Evolutionary conservation across 2,888 invertebrate species (phyloP).

Genomic region (Itoplectis maculator): DNA sequence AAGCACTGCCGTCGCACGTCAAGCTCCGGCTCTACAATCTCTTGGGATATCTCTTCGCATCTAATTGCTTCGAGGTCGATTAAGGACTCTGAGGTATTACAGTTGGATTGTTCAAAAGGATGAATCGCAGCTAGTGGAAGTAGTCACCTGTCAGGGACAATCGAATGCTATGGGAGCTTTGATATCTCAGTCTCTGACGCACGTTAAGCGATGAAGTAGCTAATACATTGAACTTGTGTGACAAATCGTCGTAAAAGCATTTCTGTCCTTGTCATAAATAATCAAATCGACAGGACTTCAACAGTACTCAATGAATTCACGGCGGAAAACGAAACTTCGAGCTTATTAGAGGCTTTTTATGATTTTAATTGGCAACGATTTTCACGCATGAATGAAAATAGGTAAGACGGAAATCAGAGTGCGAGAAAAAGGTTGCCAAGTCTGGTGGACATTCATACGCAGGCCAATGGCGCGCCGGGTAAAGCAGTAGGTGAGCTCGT

Average conservation of each 20-base stretch:
- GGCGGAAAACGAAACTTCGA: neutral
- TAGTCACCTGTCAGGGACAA: conserved; percentile 2
- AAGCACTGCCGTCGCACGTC: conserved; percentile 24
- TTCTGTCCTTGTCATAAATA: too few species aligned
- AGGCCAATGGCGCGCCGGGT: conserved; percentile 2
- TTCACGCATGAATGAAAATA: neutral
- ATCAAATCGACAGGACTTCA: too few species aligned
- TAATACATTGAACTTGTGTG: neutral
- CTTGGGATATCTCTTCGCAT: conserved; percentile 26
- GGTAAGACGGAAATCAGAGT: neutral
- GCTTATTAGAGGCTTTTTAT: neutral
- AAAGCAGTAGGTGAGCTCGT: conserved; percentile 28
- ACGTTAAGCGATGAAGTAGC: neutral
- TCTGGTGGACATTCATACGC: conserved; percentile 17
- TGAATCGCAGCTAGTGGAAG: neutral
- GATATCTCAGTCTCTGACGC: neutral
- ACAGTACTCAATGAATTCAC: neutral
- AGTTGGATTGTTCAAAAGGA: neutral
- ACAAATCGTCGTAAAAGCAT: too few species aligned
- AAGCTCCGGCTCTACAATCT: conserved; percentile 1
- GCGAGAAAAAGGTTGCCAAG: neutral
- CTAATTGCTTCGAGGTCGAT: conserved; percentile 43
- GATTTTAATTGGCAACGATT: neutral
- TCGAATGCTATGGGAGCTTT: neutral
- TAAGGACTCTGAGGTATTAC: conserved; percentile 2